Evolutionary conservation across 2,888 invertebrate genomes (phyloP), one percentile per base, ranked within the genome.

Genomic region (Nomada flava): DNA sequence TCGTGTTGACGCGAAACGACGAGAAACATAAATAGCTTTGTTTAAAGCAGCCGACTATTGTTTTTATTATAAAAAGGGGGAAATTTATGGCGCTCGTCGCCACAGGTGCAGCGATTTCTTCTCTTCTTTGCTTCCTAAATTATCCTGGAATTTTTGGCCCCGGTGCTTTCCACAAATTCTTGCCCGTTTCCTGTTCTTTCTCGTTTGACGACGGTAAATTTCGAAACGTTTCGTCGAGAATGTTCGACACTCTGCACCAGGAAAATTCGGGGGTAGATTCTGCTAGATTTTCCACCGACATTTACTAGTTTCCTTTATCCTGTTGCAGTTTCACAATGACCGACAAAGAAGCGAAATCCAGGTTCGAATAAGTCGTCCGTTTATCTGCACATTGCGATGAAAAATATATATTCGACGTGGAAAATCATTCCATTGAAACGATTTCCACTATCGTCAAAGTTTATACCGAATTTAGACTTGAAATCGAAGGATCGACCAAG

Each of bases 121-220:
- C 18, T 62, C 18, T 7, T 20, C 26, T 11, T 7, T 2, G 36
- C 9, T 20, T 15, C 44, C 50, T 57, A 63, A 78, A 75, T 75
- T 75, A 55, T 63, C 42, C 23, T 10, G 60, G 11, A 36, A 63
- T 55, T 68, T 75, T 57, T 60, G 15, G 11, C 42, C 26, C 36
- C n/a, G 23, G 47, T 62, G 55, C 67, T 55, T 68, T 60, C 53
- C 7, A 23, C 74, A 36, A 68, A 10, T 57, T 29, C 65, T 60
- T 18, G 26, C 47, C 52, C 62, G 23, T 2, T 63, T 15, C 62
- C 62, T 15, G 23, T 57, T 36, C 29, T 26, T 68, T 67, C 20
- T 55, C n/a, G 18, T 4, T n/a, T 18, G 26, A 2, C 7, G 20
- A 9, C 29, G 13, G 47, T 59, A 60, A 68, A 71, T 26, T 52